Evolutionary conservation across 2,888 invertebrate genomes (phyloP).

Genomic region (Trichogramma evanescens): DNA sequence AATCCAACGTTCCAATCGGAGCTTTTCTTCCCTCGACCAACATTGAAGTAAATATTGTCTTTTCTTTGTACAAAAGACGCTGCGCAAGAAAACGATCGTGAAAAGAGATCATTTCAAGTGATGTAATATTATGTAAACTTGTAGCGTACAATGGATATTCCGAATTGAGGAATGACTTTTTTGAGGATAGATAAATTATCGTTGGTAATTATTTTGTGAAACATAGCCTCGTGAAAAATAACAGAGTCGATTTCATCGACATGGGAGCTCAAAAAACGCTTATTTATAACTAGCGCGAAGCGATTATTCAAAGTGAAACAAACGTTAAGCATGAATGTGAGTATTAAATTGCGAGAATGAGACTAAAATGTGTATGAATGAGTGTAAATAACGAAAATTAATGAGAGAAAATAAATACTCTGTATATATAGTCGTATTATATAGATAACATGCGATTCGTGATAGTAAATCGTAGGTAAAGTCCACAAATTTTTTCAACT

Average conservation of each 20-base stretch:
- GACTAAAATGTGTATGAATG: constrained; percentile 25
- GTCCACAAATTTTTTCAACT: constrained; percentile 17
- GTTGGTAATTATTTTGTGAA: constrained; percentile 14
- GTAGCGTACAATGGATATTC: no score
- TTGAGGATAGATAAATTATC: neutral
- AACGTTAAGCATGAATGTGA: neutral
- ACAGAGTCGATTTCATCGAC: constrained; percentile 7
- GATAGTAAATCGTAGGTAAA: constrained; percentile 32
- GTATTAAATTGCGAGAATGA: constrained; percentile 21
- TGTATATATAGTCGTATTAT: constrained; percentile 35
- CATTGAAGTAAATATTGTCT: no score
- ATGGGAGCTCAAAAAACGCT: constrained; percentile 5
- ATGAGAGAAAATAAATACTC: constrained; percentile 15
- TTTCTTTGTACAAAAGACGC: no score
- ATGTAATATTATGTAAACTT: no score
- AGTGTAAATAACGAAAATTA: constrained; percentile 30
- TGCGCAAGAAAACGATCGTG: no score
- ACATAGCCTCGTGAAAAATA: neutral
- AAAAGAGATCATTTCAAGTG: no score
- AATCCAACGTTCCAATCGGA: no score
- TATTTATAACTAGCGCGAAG: constrained; percentile 14
- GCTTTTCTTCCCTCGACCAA: no score
- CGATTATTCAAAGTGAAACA: constrained; percentile 11
- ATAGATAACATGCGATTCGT: constrained; percentile 35
- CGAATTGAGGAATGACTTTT: neutral